phyloP scores from a whole-genome alignment of 2,888 invertebrate species.

The Limnephilus lunatus region DNA sequence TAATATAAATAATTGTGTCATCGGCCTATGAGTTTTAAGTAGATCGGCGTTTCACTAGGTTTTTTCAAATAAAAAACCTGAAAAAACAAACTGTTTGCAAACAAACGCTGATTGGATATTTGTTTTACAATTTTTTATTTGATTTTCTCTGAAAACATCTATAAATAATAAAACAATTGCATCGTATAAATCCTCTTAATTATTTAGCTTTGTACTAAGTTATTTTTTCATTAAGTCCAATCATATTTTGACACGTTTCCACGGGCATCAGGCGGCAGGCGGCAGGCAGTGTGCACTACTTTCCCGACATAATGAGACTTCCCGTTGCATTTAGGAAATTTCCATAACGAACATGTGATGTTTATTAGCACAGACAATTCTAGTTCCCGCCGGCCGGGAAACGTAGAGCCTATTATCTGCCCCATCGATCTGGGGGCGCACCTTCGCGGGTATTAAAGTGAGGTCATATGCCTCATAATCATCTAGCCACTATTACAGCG shows the following conservation, averaged over 20 bases:
- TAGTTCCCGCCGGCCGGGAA: background rate
- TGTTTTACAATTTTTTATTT: no score
- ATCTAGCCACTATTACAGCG: constrained; percentile 8
- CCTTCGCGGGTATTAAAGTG: constrained; percentile 10
- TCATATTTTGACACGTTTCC: no score
- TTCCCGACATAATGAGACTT: background rate
- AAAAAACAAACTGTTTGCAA: no score
- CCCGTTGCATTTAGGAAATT: background rate
- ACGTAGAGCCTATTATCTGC: background rate
- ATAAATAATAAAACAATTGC: no score
- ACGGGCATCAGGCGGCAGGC: no score
- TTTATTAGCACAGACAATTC: background rate
- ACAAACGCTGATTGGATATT: no score
- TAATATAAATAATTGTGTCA: no score
- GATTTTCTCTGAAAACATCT: no score
- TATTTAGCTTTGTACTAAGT: background rate
- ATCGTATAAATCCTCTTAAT: no score
- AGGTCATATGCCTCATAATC: constrained; percentile 22
- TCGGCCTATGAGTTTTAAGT: no score
- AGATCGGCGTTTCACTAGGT: no score
- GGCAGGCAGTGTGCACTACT: background rate
- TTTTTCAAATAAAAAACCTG: no score
- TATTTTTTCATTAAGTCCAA: background rate
- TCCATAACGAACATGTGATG: background rate
- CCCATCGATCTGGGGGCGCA: constrained; percentile 20